phyloP scores from a whole-genome alignment of 1,140 invertebrate species.

The Solenopsis fugax region DNA sequence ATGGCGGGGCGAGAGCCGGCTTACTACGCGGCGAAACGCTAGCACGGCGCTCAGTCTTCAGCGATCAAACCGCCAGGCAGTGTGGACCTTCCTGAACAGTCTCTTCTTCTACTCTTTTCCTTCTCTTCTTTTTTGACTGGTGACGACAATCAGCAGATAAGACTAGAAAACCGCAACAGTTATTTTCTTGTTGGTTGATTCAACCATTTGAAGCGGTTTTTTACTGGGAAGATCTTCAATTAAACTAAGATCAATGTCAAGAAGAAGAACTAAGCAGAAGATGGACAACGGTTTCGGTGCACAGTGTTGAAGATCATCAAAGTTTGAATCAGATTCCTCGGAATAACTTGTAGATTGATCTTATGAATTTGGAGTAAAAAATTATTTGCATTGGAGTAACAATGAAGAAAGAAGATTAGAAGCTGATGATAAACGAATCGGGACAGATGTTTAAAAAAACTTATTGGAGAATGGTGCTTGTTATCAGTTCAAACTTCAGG shows the following conservation, averaged over 20 bases:
- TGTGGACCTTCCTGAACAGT: constrained; percentile 76
- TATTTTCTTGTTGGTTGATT: neutral
- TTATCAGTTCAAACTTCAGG: neutral
- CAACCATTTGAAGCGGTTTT: constrained; percentile 2
- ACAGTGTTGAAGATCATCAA: neutral
- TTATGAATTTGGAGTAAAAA: neutral
- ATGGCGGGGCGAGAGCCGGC: constrained; percentile 80
- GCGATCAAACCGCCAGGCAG: constrained; percentile 80
- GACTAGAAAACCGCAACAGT: neutral
- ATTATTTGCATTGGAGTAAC: neutral
- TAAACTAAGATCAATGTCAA: neutral
- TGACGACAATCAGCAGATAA: constrained; percentile 59
- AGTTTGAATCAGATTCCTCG: neutral
- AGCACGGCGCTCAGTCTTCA: constrained; percentile 78
- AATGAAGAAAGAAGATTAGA: neutral
- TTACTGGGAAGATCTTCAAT: neutral
- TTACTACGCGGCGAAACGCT: constrained; percentile 78
- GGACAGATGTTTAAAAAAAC: constrained; percentile 59
- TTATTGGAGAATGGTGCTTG: neutral
- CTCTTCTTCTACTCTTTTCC: constrained; percentile 61
- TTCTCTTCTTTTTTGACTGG: constrained; percentile 31
- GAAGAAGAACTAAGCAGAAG: neutral
- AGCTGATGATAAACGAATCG: neutral
- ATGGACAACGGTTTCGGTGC: constrained; percentile 4
- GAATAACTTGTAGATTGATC: neutral